Evolutionary conservation across 2,888 invertebrate genomes (phyloP).

Genomic region (Luperina testacea): DNA sequence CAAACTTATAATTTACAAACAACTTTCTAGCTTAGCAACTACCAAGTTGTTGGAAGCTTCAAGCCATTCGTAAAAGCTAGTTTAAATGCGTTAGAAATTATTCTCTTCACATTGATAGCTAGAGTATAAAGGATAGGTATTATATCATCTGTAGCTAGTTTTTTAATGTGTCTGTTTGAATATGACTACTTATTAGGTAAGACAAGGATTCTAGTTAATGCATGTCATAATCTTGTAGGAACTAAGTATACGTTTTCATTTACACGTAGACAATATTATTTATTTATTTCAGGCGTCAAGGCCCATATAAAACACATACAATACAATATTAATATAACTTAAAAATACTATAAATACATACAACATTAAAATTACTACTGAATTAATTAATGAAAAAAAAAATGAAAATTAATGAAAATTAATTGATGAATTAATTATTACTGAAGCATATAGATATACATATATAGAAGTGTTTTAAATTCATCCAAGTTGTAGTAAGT

Average conservation of each 20-base stretch:
- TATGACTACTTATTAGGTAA: not conserved
- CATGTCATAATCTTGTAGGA: not conserved
- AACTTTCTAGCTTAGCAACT: not conserved
- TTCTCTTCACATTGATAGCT: not conserved
- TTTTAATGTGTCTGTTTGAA: not conserved
- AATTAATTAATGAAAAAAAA: too few species aligned
- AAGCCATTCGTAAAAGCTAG: not conserved
- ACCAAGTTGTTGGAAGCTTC: not conserved
- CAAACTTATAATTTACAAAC: not conserved
- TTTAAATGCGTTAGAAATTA: not conserved
- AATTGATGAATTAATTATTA: too few species aligned
- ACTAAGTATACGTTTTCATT: not conserved
- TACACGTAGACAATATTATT: not conserved
- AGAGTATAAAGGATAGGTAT: not conserved
- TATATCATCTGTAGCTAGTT: too few species aligned
- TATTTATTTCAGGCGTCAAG: too few species aligned
- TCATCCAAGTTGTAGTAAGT: not conserved
- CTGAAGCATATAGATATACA: not conserved
- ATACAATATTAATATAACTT: too few species aligned
- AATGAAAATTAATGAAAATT: too few species aligned
- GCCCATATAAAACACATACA: too few species aligned
- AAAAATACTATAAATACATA: too few species aligned
- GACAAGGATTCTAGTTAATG: not conserved
- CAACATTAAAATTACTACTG: too few species aligned
- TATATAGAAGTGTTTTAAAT: too few species aligned